These are phyloP conservation scores for Pygocentrus nattereri DNA, from an alignment of 2,797 vertebrate species.

Conservation along the genomic window DNA sequence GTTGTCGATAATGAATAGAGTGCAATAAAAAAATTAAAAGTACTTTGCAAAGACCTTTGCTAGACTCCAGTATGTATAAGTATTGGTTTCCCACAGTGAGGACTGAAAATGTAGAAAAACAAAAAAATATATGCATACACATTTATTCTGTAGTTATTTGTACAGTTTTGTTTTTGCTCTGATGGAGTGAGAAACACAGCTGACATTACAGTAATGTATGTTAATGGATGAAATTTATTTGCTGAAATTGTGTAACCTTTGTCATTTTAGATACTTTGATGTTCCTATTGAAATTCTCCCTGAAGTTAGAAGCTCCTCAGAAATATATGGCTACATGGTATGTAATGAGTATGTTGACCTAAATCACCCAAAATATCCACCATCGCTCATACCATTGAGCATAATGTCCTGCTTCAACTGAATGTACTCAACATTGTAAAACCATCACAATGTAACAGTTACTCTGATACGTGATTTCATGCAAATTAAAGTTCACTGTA, in stretches of 20 bases:
- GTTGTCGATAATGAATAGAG: no score
- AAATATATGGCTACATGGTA: constrained; percentile 97
- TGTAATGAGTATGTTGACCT: constrained; percentile 44
- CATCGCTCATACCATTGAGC: neutral
- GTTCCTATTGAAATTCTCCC: constrained; percentile 95
- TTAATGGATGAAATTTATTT: neutral
- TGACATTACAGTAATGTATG: neutral
- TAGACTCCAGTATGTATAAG: no score
- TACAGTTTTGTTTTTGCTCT: neutral
- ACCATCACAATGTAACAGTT: no score
- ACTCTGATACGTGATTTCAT: no score
- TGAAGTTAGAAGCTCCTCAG: constrained; percentile 93
- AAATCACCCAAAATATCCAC: neutral
- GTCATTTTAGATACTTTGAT: constrained; percentile 88
- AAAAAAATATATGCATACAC: neutral
- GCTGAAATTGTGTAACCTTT: neutral
- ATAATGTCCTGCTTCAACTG: neutral
- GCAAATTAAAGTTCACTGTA: no score
- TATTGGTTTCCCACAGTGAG: no score
- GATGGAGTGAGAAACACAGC: neutral
- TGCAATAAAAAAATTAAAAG: no score
- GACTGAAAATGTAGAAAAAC: no score
- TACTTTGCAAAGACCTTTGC: no score
- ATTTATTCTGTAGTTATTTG: neutral
- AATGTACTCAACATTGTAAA: no score